Evolutionary conservation across 2,888 invertebrate genomes (phyloP).

Genomic region (Nephrocerus scutellatus): DNA sequence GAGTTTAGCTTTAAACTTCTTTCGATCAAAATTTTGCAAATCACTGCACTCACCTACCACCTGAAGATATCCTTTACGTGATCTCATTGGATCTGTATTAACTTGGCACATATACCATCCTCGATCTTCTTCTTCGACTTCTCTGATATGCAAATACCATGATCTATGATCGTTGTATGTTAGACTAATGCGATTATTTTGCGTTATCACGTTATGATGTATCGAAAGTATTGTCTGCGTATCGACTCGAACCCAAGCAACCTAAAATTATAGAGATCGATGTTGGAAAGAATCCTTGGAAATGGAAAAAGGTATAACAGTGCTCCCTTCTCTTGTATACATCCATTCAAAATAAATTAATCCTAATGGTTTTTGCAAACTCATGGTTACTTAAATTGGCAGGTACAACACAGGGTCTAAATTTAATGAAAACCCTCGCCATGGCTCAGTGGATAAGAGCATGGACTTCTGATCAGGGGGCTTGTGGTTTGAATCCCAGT

Average conservation of each 20-base stretch:
- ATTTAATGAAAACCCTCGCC: too few species aligned
- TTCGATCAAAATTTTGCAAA: background rate
- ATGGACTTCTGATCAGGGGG: too few species aligned
- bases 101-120: constrained; percentile 93
- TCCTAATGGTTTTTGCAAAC: too few species aligned
- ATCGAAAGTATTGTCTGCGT: constrained; percentile 88
- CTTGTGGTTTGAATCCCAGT: too few species aligned
- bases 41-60: constrained; percentile 70
- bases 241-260: constrained; percentile 89
- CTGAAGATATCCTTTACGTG: constrained; percentile 80
- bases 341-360: too few species aligned
- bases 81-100: constrained; percentile 91
- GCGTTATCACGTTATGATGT: constrained; percentile 85
- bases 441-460: too few species aligned
- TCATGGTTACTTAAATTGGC: too few species aligned
- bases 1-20: background rate
- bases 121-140: constrained; percentile 78
- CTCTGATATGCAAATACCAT: constrained; percentile 85
- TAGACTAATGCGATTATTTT: constrained; percentile 79
- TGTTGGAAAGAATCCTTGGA: too few species aligned
- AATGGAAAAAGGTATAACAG: too few species aligned
- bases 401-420: too few species aligned
- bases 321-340: too few species aligned
- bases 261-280: too few species aligned
- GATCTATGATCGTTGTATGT: constrained; percentile 85